These are phyloP conservation scores for Hucho hucho DNA, from an alignment of 2,113 vertebrate species.

Conservation along the genomic window DNA sequence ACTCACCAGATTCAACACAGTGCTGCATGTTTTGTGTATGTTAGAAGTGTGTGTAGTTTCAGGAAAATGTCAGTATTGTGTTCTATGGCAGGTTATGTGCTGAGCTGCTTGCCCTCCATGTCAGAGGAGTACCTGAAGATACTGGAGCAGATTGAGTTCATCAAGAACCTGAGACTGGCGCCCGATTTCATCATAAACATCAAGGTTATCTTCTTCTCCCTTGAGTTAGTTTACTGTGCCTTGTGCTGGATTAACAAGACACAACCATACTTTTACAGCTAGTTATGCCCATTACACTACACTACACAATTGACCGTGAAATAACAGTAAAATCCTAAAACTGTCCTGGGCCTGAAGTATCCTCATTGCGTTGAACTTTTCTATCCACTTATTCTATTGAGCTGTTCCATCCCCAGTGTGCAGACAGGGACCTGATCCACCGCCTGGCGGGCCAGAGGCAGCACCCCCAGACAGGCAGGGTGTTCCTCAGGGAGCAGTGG, in stretches of 20 bases:
- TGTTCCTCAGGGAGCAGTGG: conserved; percentile 80
- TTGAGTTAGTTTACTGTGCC: not conserved
- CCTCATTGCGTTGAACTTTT: too few relatives aligned
- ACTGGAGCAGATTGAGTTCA: conserved; percentile 81
- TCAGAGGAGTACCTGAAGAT: conserved; percentile 79
- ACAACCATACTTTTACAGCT: not conserved
- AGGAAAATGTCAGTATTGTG: conserved; percentile 12
- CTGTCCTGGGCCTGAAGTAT: too few relatives aligned
- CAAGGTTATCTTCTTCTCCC: conserved; percentile 77
- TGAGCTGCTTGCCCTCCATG: conserved; percentile 86
- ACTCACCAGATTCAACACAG: too few relatives aligned
- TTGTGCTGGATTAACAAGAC: not conserved
- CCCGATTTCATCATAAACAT: conserved; percentile 94
- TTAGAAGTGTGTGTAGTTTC: not conserved
- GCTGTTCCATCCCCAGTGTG: conserved; percentile 72
- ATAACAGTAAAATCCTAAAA: too few relatives aligned
- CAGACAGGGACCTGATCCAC: conserved; percentile 82
- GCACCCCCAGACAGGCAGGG: conserved; percentile 72
- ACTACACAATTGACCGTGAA: too few relatives aligned
- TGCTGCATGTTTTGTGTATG: not conserved
- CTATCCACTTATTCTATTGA: too few relatives aligned
- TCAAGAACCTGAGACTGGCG: conserved; percentile 81
- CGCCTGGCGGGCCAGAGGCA: conserved; percentile 83
- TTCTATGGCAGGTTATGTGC: conserved; percentile 83
- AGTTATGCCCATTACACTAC: not conserved